Percentiles rank a stretch among this genome's conserved stretches.
Conservation (phyloP, 2,113 vertebrate genomes). For the Syngnathus scovelli region DNA sequence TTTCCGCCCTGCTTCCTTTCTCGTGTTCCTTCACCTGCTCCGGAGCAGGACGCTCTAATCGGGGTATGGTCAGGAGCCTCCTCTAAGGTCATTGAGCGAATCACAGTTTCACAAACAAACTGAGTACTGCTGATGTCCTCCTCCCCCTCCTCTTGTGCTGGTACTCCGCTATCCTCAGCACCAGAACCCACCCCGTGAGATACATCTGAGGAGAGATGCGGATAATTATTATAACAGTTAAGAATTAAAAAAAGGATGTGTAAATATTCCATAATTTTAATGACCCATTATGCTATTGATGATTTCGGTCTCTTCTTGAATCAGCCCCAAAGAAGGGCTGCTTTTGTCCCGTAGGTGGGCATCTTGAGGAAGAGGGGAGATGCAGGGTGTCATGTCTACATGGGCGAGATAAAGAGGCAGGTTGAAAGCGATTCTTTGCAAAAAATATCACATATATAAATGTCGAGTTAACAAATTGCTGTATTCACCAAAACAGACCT, state of each 20-base stretch:
- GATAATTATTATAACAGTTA: neutral
- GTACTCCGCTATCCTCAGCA: conserved; percentile 54
- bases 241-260: too few relatives aligned
- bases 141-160: conserved; percentile 80
- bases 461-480: neutral
- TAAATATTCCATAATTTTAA: neutral
- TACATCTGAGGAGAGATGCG: conserved; percentile 38
- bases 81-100: conserved; percentile 86
- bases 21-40: conserved; percentile 45
- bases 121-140: conserved; percentile 89
- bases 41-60: conserved; percentile 62
- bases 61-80: conserved; percentile 81
- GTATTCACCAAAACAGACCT: neutral
- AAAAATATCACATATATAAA: neutral
- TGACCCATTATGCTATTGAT: conserved; percentile 81
- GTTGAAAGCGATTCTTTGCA: neutral
- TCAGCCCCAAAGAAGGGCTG: conserved; percentile 73
- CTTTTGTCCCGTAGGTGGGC: conserved; percentile 77
- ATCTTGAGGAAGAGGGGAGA: conserved; percentile 85
- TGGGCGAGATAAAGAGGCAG: conserved; percentile 34
- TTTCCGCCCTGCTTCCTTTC: conserved; percentile 22
- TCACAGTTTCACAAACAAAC: conserved; percentile 93
- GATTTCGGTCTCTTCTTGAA: conserved; percentile 82
- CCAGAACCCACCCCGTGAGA: conserved; percentile 24
- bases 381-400: conserved; percentile 86